These are phyloP conservation scores for Epinotia demarniana DNA, from an alignment of 2,888 invertebrate genomes.

Conservation along the genomic window DNA sequence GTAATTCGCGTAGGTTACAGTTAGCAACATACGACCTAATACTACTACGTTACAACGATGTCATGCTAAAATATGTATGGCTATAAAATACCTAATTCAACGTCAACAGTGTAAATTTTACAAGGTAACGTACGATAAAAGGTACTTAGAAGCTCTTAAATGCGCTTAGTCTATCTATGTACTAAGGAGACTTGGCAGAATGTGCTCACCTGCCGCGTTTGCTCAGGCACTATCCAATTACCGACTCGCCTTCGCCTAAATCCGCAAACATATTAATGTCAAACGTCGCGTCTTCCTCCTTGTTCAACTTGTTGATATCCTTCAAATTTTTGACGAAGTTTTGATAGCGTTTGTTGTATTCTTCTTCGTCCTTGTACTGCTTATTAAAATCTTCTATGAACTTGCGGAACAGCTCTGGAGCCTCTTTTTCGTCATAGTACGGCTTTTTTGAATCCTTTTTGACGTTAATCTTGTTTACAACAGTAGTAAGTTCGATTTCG, in stretches of 20 bases:
- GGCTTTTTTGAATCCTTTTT: constrained; percentile 41
- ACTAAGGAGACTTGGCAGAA: constrained; percentile 14
- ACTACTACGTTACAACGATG: not conserved
- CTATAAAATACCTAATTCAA: not conserved
- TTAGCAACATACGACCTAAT: not conserved
- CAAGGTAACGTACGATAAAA: constrained; percentile 1
- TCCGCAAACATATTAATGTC: constrained; percentile 71
- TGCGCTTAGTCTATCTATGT: constrained; percentile 26
- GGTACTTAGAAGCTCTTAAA: constrained; percentile 17
- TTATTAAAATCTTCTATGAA: constrained; percentile 62
- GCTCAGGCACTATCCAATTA: constrained; percentile 25
- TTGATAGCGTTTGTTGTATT: constrained; percentile 58
- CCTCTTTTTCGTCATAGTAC: constrained; percentile 64
- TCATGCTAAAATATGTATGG: not conserved
- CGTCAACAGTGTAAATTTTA: constrained; percentile 10
- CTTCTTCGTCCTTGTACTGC: constrained; percentile 59
- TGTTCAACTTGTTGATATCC: constrained; percentile 65
- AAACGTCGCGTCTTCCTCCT: constrained; percentile 50
- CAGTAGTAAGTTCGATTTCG: not conserved
- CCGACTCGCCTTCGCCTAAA: constrained; percentile 54
- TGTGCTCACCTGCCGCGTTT: constrained; percentile 28
- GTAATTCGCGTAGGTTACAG: not conserved
- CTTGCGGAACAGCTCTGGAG: constrained; percentile 59
- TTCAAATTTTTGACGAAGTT: constrained; percentile 63
- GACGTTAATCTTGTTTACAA: not conserved